Percentiles rank a stretch among this genome's conserved stretches.
phyloP scores from a whole-genome alignment of 1,140 invertebrate genomes.

The Drosophila baimaii region DNA sequence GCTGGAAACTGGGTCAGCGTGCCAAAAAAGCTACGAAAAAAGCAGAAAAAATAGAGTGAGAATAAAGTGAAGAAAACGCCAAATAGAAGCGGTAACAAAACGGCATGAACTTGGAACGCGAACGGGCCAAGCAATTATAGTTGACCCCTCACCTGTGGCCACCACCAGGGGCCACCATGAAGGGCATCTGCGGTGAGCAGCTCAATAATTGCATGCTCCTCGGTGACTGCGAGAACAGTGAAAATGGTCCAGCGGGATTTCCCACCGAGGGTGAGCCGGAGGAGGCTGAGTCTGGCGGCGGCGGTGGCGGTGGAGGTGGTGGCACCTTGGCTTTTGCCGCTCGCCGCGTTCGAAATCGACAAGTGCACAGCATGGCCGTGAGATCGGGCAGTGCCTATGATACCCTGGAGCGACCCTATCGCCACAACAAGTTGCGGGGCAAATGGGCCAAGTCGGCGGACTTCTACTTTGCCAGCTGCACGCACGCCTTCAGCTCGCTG shows the following conservation, averaged over 20 bases:
- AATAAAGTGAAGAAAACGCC: neutral
- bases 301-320: conserved; percentile 4
- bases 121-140: conserved; percentile 6
- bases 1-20: conserved; percentile 63
- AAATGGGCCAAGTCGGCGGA: conserved; percentile 75
- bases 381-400: conserved; percentile 75
- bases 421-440: conserved; percentile 72
- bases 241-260: conserved; percentile 15
- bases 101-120: conserved; percentile 58
- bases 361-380: conserved; percentile 68
- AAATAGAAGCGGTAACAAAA: conserved; percentile 23
- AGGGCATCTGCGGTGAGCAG: conserved; percentile 76
- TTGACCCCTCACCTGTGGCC: conserved; percentile 36
- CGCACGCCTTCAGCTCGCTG: conserved; percentile 70
- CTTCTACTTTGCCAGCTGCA: conserved; percentile 79
- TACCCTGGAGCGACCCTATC: conserved; percentile 75
- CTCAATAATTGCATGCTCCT: conserved; percentile 73
- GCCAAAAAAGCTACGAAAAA: conserved; percentile 11
- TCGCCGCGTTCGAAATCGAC: conserved; percentile 40
- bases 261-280: neutral
- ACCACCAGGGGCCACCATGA: conserved; percentile 50
- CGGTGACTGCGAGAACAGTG: conserved; percentile 45
- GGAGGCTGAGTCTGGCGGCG: conserved; percentile 8
- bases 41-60: neutral
- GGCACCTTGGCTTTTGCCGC: conserved; percentile 24